A percentile compares a stretch with the other conserved stretches of the same genome.
phyloP scores from a whole-genome alignment of 1,140 invertebrate species.

The Phocides pigmalion region DNA sequence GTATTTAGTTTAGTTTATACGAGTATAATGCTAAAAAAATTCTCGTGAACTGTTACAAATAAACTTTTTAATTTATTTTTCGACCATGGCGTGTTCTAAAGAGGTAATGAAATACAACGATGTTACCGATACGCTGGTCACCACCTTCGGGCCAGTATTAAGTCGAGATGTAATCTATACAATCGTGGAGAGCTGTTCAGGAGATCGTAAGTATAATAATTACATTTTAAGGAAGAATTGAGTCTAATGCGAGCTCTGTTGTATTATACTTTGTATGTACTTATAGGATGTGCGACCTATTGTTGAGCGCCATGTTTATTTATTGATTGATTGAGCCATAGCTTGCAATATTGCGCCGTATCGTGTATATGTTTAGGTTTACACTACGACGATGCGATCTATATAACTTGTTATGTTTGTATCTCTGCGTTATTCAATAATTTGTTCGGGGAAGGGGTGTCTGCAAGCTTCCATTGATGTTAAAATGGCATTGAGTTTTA shows the following conservation, averaged over 20 bases:
- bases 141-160: constrained; percentile 60
- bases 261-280: not conserved
- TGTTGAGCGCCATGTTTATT: constrained; percentile 18
- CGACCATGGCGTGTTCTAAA: constrained; percentile 8
- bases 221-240: too few relatives aligned
- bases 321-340: constrained; percentile 5
- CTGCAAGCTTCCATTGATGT: too few relatives aligned
- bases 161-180: constrained; percentile 55
- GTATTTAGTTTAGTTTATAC: constrained; percentile 16
- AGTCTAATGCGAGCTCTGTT: too few relatives aligned
- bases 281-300: not conserved
- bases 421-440: too few relatives aligned
- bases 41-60: constrained; percentile 4
- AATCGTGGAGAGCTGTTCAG: constrained; percentile 61
- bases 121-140: constrained; percentile 55
- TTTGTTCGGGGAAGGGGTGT: too few relatives aligned
- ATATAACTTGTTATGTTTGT: too few relatives aligned
- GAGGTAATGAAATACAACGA: constrained; percentile 38
- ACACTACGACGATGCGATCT: not conserved
- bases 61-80: not conserved
- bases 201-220: constrained; percentile 61
- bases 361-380: not conserved
- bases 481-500: too few relatives aligned
- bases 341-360: not conserved
- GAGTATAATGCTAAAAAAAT: constrained; percentile 17